Evolutionary conservation across 2,888 invertebrate genomes (phyloP), one percentile per base, ranked within the genome.

Genomic region (Melinaea menophilus): DNA sequence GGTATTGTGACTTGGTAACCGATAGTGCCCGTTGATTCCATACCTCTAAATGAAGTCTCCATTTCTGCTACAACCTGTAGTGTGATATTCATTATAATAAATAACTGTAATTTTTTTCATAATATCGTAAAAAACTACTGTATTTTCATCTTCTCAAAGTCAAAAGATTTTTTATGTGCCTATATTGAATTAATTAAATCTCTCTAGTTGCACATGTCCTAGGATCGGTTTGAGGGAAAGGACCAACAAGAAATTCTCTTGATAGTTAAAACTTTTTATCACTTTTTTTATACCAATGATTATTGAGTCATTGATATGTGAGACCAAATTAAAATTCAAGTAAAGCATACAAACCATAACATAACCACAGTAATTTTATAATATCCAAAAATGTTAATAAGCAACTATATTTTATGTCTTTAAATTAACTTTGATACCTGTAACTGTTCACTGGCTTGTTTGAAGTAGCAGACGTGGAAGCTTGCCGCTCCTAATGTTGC

Each of bases 1-100:
- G 98, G 98, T 81, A 99, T 92, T 85, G 98, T 98, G 69, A 97
- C 94, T 89, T 99, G 98, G 89, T 99, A 99, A 11, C 96, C 98
- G 73, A 99, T 92, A 3, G 98, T 96, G 62, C 97, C 97, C 4
- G 95, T 94, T 1, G 97, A 95, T 85, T 99, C 98, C 86, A 96
- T 96, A 84, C 97, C 94, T 75, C 97, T 92, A 78, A 96, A 93
- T 80, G 96, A 98, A 5, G 98, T 96, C 88, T 99, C 98, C 75
- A 99, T 93, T 85, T 99, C 99, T 0, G 98, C 97, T 59, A 99
- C 99, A 72, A 99, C 91, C 92, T 97, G 94, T 0, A 80, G 79
- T 13, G 11, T 12, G 57, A 54, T 5, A 61, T 33, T 41, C 7
- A 2, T 22, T 4, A 4, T 51, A 9, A 51, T 2, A 13, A 51